These are phyloP conservation scores for Tupaia chinensis DNA, from an alignment of 2,113 vertebrate species.

Conservation along the genomic window DNA sequence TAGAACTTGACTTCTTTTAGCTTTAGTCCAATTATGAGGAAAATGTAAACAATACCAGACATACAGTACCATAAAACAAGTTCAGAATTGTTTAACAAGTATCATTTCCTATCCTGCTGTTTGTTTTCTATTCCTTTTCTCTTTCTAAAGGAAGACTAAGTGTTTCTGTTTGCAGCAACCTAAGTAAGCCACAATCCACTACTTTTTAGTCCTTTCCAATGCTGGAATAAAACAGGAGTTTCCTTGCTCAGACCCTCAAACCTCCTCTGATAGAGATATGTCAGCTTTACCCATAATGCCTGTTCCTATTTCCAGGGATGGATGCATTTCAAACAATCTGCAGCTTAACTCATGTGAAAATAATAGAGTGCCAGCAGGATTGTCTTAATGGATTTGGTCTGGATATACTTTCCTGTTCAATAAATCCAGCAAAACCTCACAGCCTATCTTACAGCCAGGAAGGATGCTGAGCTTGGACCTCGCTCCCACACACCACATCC, in stretches of 20 bases:
- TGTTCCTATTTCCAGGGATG: neutral
- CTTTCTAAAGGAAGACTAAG: neutral
- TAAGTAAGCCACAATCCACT: neutral
- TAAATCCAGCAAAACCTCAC: neutral
- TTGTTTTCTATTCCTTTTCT: neutral
- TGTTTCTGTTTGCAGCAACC: neutral
- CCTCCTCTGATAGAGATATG: neutral
- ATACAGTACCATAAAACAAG: neutral
- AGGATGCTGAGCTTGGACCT: neutral
- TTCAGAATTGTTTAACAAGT: neutral
- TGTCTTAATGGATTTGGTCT: conserved; percentile 46
- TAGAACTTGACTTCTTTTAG: neutral
- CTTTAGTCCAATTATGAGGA: neutral
- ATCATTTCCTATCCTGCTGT: neutral
- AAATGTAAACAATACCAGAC: conserved; percentile 16
- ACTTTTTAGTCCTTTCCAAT: neutral
- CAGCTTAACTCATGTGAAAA: conserved; percentile 51
- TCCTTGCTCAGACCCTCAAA: neutral
- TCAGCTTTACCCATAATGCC: neutral
- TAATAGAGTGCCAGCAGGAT: neutral
- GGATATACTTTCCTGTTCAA: neutral
- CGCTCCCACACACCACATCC: neutral
- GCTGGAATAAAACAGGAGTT: neutral
- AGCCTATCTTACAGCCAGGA: neutral
- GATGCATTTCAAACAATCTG: neutral